Evolutionary conservation across 2,113 vertebrate species (phyloP).

Genomic region (Gnathochromis pfefferi): DNA sequence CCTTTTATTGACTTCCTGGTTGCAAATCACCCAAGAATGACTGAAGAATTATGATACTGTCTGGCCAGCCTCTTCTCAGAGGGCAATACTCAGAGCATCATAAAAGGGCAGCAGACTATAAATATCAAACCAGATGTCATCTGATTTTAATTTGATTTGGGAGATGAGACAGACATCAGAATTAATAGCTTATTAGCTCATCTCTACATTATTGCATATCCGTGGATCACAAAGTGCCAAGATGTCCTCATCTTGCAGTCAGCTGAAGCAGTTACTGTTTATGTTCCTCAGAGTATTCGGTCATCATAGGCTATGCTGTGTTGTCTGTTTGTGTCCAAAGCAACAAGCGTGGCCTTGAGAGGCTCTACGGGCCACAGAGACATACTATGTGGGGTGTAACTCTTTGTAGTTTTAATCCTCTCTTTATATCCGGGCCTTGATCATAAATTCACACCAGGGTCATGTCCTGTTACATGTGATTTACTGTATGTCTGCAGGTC

Average conservation of each 20-base stretch:
- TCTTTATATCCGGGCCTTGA: conserved; percentile 22
- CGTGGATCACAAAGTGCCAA: not conserved
- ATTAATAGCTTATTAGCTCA: not conserved
- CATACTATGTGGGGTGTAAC: not conserved
- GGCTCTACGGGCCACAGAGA: not conserved
- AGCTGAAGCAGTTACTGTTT: not conserved
- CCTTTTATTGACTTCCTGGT: conserved; percentile 43
- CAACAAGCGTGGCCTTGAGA: not conserved
- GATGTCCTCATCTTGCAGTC: not conserved
- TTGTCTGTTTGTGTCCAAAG: conserved; percentile 37
- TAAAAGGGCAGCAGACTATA: conserved; percentile 44
- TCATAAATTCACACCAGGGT: conserved; percentile 15
- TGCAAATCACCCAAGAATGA: conserved; percentile 32
- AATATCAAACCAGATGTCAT: conserved; percentile 41
- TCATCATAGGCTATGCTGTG: not conserved
- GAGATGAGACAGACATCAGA: not conserved
- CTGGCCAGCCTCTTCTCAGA: not conserved
- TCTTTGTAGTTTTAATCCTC: conserved; percentile 54
- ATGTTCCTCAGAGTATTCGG: not conserved
- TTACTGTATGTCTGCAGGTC: not conserved
- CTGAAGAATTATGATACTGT: not conserved
- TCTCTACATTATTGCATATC: not conserved
- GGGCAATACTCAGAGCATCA: not conserved
- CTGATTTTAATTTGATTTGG: conserved; percentile 37
- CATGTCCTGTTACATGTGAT: conserved; percentile 5